phyloP scores from a whole-genome alignment of 2,113 vertebrate genomes.

The Corythaixoides concolor region DNA sequence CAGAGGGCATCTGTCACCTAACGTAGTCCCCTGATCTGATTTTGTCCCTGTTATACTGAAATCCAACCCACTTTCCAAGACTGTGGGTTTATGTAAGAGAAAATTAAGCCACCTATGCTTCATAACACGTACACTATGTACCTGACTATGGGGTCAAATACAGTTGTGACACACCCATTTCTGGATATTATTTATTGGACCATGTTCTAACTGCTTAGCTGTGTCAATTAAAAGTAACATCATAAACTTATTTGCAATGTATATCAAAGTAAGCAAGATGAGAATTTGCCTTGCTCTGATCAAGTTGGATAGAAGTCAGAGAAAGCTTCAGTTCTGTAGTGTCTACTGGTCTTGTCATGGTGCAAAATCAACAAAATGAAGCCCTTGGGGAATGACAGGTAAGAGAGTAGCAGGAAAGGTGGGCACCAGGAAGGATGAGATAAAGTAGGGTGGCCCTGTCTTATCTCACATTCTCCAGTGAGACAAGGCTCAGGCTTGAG shows the following conservation, averaged over 20 bases:
- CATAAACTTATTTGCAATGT: background rate
- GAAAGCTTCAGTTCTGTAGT: background rate
- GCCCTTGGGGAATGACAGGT: background rate
- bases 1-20: background rate
- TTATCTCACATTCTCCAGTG: background rate
- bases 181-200: background rate
- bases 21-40: background rate
- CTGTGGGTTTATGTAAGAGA: background rate
- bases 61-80: background rate
- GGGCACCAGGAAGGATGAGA: background rate
- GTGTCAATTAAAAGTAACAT: background rate
- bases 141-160: background rate
- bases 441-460: background rate
- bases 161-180: background rate
- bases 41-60: background rate
- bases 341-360: background rate
- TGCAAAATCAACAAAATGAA: background rate
- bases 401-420: background rate
- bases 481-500: background rate
- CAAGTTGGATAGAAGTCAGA: background rate
- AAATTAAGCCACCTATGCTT: background rate
- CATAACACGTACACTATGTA: background rate
- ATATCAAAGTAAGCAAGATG: background rate
- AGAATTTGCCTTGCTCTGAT: background rate
- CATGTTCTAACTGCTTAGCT: background rate